phyloP scores from a whole-genome alignment of 1,140 invertebrate genomes.

The Hylaeus volcanicus region DNA sequence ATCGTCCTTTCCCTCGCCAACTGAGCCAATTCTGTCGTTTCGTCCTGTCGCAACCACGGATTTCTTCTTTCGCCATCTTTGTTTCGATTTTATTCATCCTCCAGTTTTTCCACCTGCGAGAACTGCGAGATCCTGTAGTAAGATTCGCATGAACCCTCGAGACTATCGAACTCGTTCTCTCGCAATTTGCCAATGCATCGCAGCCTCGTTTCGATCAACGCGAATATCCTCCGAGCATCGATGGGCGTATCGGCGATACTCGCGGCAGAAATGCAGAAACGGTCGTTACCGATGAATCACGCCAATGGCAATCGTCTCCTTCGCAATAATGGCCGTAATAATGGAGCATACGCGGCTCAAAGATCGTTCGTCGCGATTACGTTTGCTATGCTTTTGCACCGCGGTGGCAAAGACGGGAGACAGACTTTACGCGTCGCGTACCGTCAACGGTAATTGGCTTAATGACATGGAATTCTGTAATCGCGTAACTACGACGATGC shows the following conservation, averaged over 20 bases:
- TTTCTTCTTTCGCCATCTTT: background rate
- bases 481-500: constrained; percentile 9
- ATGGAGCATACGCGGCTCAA: constrained; percentile 39
- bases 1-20: background rate
- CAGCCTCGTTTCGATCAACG: too few species aligned
- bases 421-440: constrained; percentile 22
- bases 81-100: background rate
- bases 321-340: constrained; percentile 60
- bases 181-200: too few species aligned
- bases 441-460: constrained; percentile 21
- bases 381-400: constrained; percentile 16
- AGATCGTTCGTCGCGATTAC: constrained; percentile 61
- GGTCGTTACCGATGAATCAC: constrained; percentile 56
- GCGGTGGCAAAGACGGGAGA: constrained; percentile 26
- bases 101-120: too few species aligned
- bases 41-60: background rate
- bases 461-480: constrained; percentile 28
- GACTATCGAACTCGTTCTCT: too few species aligned
- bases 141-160: too few species aligned
- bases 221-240: background rate
- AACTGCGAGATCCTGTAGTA: background rate
- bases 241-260: background rate
- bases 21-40: constrained; percentile 4
- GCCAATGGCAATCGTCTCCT: constrained; percentile 49
- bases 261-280: constrained; percentile 42